Evolutionary conservation across 1,140 invertebrate species (phyloP).

Genomic region (Periplaneta americana): DNA sequence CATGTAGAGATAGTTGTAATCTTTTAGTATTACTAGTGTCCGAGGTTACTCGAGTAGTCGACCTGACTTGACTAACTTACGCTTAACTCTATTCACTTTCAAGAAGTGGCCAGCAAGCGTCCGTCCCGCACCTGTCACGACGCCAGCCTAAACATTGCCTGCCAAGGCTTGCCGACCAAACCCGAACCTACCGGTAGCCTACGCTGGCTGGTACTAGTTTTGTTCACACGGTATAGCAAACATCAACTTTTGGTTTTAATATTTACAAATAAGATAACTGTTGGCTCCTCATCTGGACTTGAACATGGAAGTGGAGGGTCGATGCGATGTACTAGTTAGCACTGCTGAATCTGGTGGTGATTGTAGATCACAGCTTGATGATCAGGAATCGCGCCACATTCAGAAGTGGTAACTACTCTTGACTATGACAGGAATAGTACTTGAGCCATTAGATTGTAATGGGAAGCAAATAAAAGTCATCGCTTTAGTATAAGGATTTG

Average conservation of each 20-base stretch:
- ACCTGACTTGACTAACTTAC: conserved; percentile 16
- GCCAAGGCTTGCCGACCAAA: conserved; percentile 1
- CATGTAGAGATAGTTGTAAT: background rate
- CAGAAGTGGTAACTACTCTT: conserved; percentile 16
- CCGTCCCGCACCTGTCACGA: conserved; percentile 19
- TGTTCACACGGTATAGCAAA: conserved; percentile 21
- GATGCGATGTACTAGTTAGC: conserved; percentile 15
- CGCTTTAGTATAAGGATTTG: too few relatives aligned
- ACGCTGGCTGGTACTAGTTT: conserved; percentile 20
- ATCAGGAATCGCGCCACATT: conserved; percentile 8
- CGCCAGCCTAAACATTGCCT: conserved; percentile 22
- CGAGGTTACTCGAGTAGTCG: background rate
- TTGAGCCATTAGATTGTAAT: background rate
- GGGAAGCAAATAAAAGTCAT: too few relatives aligned
- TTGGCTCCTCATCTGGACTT: conserved; percentile 1
- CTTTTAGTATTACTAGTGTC: background rate
- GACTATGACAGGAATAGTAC: background rate
- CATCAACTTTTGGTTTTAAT: conserved; percentile 18
- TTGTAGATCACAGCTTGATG: background rate
- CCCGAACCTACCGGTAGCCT: conserved; percentile 4
- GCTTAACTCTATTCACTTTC: conserved; percentile 23
- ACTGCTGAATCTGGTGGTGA: conserved; percentile 17
- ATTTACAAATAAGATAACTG: conserved; percentile 11
- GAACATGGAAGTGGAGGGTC: background rate
- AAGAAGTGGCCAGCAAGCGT: conserved; percentile 20